Conservation (phyloP, 2,888 invertebrate species). For the Schrankia costaestrigalis region DNA sequence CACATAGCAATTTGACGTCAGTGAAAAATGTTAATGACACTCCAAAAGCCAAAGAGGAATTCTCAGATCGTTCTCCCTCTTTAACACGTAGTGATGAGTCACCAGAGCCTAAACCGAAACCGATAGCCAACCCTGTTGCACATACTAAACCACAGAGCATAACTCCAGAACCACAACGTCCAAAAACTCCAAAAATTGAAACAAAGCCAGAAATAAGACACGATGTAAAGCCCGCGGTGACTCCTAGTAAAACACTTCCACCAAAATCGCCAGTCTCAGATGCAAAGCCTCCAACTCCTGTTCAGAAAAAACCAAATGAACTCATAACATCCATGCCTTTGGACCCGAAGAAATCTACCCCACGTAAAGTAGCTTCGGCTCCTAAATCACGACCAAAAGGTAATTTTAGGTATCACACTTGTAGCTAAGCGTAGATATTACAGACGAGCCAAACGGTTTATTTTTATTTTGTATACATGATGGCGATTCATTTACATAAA, state of each 20-base stretch:
- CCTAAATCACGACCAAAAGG: constrained; percentile 71
- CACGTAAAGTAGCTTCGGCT: constrained; percentile 66
- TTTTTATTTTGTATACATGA: too few species aligned
- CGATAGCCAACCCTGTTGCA: constrained; percentile 39
- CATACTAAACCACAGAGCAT: constrained; percentile 51
- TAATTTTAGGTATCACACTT: constrained; percentile 39
- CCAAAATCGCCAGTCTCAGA: constrained; percentile 57
- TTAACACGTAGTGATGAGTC: constrained; percentile 75
- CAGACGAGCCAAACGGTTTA: constrained; percentile 57
- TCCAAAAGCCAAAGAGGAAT: constrained; percentile 51
- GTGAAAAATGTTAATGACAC: constrained; percentile 41
- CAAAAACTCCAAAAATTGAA: constrained; percentile 65
- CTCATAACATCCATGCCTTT: constrained; percentile 48
- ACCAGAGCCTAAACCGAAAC: constrained; percentile 62
- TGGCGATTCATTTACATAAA: too few species aligned
- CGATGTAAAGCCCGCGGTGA: constrained; percentile 31
- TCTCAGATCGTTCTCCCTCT: constrained; percentile 73
- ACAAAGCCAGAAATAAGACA: constrained; percentile 44
- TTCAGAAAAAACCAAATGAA: constrained; percentile 66
- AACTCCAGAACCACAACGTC: constrained; percentile 59
- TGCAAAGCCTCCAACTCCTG: constrained; percentile 45
- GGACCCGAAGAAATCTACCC: constrained; percentile 65
- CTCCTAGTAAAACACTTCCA: constrained; percentile 45
- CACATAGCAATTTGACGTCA: constrained; percentile 49
- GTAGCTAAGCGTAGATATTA: constrained; percentile 18